Percentiles rank a stretch among this genome's conserved stretches.
Conservation (phyloP, 2,888 invertebrate species). For the Ctena decussata region DNA sequence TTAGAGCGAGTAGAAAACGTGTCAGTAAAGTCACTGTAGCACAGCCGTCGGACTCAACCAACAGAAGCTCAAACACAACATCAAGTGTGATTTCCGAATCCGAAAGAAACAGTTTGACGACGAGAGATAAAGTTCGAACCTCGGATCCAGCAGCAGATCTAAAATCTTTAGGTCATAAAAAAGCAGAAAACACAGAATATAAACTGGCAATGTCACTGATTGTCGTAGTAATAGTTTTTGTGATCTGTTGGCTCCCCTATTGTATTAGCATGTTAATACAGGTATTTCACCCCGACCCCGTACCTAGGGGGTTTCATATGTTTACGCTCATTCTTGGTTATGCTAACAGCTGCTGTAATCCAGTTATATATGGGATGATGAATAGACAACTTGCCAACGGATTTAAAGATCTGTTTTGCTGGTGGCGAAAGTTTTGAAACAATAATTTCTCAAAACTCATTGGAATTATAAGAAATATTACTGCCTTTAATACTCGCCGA, state of each 20-base stretch:
- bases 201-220: slow-evolving; percentile 71
- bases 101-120: background rate
- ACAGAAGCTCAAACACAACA: background rate
- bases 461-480: no score
- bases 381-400: slow-evolving; percentile 78
- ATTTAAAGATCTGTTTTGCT: slow-evolving; percentile 66
- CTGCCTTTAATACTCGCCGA: no score
- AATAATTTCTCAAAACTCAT: no score
- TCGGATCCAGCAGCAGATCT: background rate
- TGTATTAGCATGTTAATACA: slow-evolving; percentile 82
- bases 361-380: slow-evolving; percentile 82
- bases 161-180: background rate
- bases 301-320: slow-evolving; percentile 75
- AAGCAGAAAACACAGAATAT: background rate
- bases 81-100: background rate
- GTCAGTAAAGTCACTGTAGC: background rate
- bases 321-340: slow-evolving; percentile 81
- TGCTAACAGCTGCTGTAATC: slow-evolving; percentile 81
- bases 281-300: slow-evolving; percentile 64
- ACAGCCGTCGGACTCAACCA: background rate
- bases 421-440: no score
- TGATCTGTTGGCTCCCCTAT: slow-evolving; percentile 83
- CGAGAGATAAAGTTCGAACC: background rate
- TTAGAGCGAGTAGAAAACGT: slow-evolving; percentile 58
- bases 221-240: slow-evolving; percentile 78